Conservation (phyloP, 2,888 invertebrate genomes). For the Girardia tigrina region DNA sequence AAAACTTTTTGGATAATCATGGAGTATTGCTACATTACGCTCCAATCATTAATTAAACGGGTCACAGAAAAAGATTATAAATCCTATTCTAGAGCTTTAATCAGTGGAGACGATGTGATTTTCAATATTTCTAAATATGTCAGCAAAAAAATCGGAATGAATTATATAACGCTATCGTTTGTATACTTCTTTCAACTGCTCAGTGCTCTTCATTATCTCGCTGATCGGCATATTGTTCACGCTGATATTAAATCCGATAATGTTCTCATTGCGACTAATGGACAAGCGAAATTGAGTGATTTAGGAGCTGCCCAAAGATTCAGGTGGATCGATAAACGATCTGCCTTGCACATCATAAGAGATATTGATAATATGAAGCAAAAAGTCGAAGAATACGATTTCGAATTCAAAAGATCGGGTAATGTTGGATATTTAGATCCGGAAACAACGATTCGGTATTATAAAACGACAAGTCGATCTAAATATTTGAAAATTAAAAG, state of each 20-base stretch:
- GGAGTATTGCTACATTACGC: not conserved
- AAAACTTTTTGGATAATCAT: not conserved
- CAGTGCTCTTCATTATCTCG: not conserved
- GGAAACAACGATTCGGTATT: not conserved
- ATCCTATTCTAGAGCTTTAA: not conserved
- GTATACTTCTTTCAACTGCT: not conserved
- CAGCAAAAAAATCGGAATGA: not conserved
- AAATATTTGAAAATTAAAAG: not conserved
- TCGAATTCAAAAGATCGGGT: constrained; percentile 1
- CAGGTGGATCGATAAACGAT: not conserved
- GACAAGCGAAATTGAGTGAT: constrained; percentile 1
- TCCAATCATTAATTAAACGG: not conserved
- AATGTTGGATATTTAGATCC: constrained; percentile 12
- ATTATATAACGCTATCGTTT: not conserved
- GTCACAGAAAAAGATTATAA: not conserved
- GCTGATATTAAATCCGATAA: not conserved
- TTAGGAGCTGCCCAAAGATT: constrained; percentile 13
- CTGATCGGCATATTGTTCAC: constrained; percentile 17
- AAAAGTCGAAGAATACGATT: not conserved
- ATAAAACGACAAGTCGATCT: not conserved
- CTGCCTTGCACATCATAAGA: not conserved
- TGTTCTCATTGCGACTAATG: constrained; percentile 1
- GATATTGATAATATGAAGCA: not conserved
- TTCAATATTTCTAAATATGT: not conserved
- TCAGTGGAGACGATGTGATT: not conserved